Evolutionary conservation across 2,113 vertebrate genomes (phyloP).

Genomic region (Gymnarchus niloticus): DNA sequence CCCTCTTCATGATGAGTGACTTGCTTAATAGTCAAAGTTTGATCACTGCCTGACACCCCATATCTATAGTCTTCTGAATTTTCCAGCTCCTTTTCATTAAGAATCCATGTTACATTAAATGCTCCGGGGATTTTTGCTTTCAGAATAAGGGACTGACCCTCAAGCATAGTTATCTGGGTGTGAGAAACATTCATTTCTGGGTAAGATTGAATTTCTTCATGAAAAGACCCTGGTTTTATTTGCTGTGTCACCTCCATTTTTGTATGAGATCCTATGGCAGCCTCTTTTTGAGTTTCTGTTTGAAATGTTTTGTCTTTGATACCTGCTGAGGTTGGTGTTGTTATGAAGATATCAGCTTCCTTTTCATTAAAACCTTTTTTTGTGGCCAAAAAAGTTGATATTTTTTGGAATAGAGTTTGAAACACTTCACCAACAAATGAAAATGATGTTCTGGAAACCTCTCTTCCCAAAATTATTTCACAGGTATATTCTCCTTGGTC

Average conservation of each 20-base stretch:
- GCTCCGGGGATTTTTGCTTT: conserved; percentile 74
- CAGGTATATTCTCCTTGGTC: conserved; percentile 90
- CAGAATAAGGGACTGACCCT: conserved; percentile 71
- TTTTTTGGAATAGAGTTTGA: conserved; percentile 73
- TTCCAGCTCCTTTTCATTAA: conserved; percentile 72
- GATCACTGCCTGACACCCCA: conserved; percentile 73
- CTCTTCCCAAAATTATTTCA: conserved; percentile 83
- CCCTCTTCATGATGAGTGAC: conserved; percentile 69
- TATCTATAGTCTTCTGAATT: conserved; percentile 81
- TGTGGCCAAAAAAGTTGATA: conserved; percentile 62
- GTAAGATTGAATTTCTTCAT: conserved; percentile 64
- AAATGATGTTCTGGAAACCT: conserved; percentile 80
- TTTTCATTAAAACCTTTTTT: conserved; percentile 67
- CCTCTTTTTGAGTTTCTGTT: conserved; percentile 37
- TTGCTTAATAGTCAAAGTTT: conserved; percentile 76
- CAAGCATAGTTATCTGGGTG: conserved; percentile 65
- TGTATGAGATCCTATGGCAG: conserved; percentile 48
- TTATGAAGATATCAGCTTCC: conserved; percentile 31
- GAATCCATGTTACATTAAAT: conserved; percentile 76
- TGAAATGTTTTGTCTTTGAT: conserved; percentile 12
- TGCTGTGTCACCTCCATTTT: conserved; percentile 62
- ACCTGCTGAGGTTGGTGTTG: not conserved
- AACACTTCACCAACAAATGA: conserved; percentile 82
- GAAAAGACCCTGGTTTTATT: conserved; percentile 63
- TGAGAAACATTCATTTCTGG: conserved; percentile 71